Evolutionary conservation across 2,113 vertebrate genomes (phyloP).

Genomic region (Morone chrysops): DNA sequence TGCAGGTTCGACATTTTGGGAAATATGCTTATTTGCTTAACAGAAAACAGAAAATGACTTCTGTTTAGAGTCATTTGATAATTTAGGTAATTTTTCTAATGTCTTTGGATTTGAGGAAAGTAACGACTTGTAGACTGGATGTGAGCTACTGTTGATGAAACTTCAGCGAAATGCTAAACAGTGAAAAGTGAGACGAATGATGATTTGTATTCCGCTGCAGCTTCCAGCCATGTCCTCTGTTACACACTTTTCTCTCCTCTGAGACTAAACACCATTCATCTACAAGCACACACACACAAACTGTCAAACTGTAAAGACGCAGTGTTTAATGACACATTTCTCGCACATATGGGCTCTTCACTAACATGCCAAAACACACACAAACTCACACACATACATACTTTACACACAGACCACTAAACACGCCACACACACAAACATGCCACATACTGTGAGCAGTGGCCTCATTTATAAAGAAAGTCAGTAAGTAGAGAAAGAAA

Average conservation of each 20-base stretch:
- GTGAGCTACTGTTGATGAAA: background rate
- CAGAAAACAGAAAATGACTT: background rate
- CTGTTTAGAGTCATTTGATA: background rate
- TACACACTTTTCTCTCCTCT: background rate
- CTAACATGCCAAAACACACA: conserved; percentile 5
- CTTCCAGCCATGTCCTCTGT: background rate
- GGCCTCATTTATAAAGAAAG: conserved; percentile 61
- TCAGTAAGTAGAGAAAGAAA: conserved; percentile 1
- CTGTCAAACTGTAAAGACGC: background rate
- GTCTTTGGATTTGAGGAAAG: conserved; percentile 1
- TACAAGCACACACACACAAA: background rate
- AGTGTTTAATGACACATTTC: conserved; percentile 1
- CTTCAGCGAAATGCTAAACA: conserved; percentile 17
- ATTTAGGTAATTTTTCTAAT: background rate
- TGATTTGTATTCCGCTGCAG: conserved; percentile 33
- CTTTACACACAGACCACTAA: background rate
- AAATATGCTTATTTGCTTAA: too few species aligned
- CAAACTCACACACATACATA: background rate
- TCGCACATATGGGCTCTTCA: background rate
- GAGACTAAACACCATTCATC: conserved; percentile 33
- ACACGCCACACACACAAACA: conserved; percentile 18
- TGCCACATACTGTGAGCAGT: conserved; percentile 29
- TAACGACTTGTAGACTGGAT: background rate
- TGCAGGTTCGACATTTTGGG: too few species aligned
- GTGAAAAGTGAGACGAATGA: background rate